Base-by-base conservation (phyloP, 2,113 vertebrate species). In the Cheirogaleus medius region DNA sequence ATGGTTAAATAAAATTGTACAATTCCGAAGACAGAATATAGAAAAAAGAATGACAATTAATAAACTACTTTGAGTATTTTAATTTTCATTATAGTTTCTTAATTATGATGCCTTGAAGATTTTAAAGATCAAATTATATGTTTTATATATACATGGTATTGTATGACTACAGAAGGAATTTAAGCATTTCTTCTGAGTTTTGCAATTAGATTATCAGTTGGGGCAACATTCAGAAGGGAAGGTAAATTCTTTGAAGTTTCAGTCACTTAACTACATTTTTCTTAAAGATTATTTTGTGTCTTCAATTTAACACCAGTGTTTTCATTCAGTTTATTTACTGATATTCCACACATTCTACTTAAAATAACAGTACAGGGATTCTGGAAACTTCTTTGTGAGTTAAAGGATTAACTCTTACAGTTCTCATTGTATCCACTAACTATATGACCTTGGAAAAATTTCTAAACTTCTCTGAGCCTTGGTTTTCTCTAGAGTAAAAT, bases 11-110 rank as follows among this genome's bases (percentile, higher is more conserved):
- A 54, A 94, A 91, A 86, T 68, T 32, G 3, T 69, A 49, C 93
- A 66, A 52, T 93, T 96, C 91, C 66, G 12, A 93, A 91, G 27
- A 25, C 32, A 76, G 32, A 29, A 37, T 69, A 91, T 23, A 96
- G 91, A 93, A 20, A 68, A 93, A 80, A 68, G 9, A 58, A 44
- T 84, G 87, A 95, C 39, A 87, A 89, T 81, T 89, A 92, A 80
- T 85, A 68, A 92, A 85, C 11, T 78, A n/a, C 27, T 94, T 63
- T 47, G 60, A 78, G 23, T 39, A 76, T 92, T 34, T 39, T 68
- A 37, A 91, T 74, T 95, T 97, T 88, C 84, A 77, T 78, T 95
- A 86, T 74, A 6, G 2, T 63, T 92, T 98, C 27, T 96, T 66
- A 94, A 87, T 76, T 87, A 91, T 77, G 27, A 95, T 66, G 34